These are phyloP conservation scores for Drosophila rhopaloa DNA, from an alignment of 1,140 invertebrate genomes.

Conservation along the genomic window DNA sequence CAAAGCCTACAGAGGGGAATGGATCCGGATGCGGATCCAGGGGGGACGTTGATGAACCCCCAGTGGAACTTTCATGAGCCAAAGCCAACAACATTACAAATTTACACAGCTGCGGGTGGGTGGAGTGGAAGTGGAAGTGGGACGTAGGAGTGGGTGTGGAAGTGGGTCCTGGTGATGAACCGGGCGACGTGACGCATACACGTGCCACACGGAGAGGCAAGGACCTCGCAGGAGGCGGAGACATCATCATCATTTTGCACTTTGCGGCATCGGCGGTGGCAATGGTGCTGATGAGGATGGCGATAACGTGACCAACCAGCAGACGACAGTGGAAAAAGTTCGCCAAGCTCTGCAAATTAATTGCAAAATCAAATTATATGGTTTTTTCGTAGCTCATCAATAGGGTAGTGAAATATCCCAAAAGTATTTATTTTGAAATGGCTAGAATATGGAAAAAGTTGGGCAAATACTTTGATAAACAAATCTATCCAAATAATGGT, in stretches of 20 bases:
- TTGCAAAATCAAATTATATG: slow-evolving; percentile 25
- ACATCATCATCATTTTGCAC: slow-evolving; percentile 59
- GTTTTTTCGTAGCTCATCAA: slow-evolving; percentile 11
- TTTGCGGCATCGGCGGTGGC: slow-evolving; percentile 27
- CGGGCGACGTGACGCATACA: slow-evolving; percentile 54
- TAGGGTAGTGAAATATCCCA: neutral
- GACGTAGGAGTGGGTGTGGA: neutral
- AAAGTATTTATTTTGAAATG: neutral
- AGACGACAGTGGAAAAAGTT: slow-evolving; percentile 46
- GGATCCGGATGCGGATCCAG: neutral
- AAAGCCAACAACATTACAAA: slow-evolving; percentile 61
- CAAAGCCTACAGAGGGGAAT: slow-evolving; percentile 60
- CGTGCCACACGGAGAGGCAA: slow-evolving; percentile 28
- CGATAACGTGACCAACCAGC: slow-evolving; percentile 44
- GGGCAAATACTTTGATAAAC: neutral
- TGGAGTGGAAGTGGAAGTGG: neutral
- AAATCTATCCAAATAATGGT: neutral
- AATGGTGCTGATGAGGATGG: slow-evolving; percentile 24
- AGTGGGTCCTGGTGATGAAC: slow-evolving; percentile 28
- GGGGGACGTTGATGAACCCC: slow-evolving; percentile 50
- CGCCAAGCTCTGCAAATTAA: slow-evolving; percentile 25
- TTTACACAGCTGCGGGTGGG: slow-evolving; percentile 42
- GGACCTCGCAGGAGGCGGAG: slow-evolving; percentile 16
- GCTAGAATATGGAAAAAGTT: neutral
- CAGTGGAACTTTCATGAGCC: slow-evolving; percentile 53